phyloP scores from a whole-genome alignment of 2,888 invertebrate genomes.

The Diarsia rubi region DNA sequence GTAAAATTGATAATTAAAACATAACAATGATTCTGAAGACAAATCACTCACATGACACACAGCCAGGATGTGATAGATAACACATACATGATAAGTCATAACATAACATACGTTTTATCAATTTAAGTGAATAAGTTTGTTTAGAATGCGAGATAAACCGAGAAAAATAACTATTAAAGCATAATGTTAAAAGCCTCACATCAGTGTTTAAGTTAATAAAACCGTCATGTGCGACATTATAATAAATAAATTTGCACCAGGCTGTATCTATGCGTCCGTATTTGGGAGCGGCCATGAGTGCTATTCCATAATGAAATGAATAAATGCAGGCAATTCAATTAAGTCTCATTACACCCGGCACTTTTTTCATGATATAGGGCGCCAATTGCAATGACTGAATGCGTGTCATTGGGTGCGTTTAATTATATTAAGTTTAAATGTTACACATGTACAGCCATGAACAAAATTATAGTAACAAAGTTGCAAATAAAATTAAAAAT shows the following conservation, averaged over 20 bases:
- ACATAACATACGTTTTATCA: not conserved
- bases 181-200: constrained; percentile 6
- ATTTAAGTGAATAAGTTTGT: not conserved
- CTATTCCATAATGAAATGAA: constrained; percentile 66
- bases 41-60: not conserved
- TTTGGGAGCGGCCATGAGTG: constrained; percentile 58
- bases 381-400: constrained; percentile 30
- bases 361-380: constrained; percentile 52
- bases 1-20: not conserved
- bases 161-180: not conserved
- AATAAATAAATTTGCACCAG: constrained; percentile 63
- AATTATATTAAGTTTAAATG: constrained; percentile 30
- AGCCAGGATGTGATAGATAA: not conserved
- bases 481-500: not conserved
- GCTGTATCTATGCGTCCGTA: constrained; percentile 41
- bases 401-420: constrained; percentile 48
- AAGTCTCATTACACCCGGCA: constrained; percentile 45
- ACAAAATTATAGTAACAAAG: not conserved
- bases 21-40: not conserved
- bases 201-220: constrained; percentile 41
- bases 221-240: constrained; percentile 46
- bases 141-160: not conserved
- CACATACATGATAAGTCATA: no score
- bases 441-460: not conserved
- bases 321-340: constrained; percentile 68